These are phyloP conservation scores for Chrysaora quinquecirrha DNA, from an alignment of 30 jellyfish, hydroid and myxozoan species.

Conservation along the genomic window DNA sequence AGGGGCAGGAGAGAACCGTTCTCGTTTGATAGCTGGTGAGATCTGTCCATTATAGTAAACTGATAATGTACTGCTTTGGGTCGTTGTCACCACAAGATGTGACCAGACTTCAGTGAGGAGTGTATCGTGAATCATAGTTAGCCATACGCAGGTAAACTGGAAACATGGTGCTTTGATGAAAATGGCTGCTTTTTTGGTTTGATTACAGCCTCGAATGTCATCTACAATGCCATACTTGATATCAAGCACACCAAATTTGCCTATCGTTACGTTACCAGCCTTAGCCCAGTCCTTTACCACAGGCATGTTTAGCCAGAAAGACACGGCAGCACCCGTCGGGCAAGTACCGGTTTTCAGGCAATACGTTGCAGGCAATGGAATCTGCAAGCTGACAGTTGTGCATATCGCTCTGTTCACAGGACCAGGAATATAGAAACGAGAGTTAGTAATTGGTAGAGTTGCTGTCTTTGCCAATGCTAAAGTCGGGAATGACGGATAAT, in stretches of 20 bases:
- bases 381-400: not conserved
- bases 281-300: conserved; percentile 26
- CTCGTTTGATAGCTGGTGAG: not conserved
- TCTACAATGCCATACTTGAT: conserved; percentile 33
- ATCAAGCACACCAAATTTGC: conserved; percentile 12
- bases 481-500: not conserved
- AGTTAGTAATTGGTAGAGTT: not conserved
- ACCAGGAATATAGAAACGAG: conserved; percentile 14
- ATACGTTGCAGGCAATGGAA: conserved; percentile 1
- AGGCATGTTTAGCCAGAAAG: conserved; percentile 44
- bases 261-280: conserved; percentile 28
- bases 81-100: conserved; percentile 15
- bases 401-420: conserved; percentile 49
- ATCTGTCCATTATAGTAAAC: conserved; percentile 38
- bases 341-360: conserved; percentile 30
- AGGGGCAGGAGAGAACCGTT: not conserved
- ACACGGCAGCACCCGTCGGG: conserved; percentile 15
- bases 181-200: conserved; percentile 25
- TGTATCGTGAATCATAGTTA: conserved; percentile 39
- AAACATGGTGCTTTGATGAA: conserved; percentile 11
- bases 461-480: not conserved
- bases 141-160: conserved; percentile 30
- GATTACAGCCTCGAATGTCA: conserved; percentile 37
- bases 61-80: not conserved
- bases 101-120: conserved; percentile 45